A percentile compares a stretch with the other conserved stretches of the same genome.
Conservation (phyloP, 1,140 invertebrate genomes). For the Musca vetustissima region DNA sequence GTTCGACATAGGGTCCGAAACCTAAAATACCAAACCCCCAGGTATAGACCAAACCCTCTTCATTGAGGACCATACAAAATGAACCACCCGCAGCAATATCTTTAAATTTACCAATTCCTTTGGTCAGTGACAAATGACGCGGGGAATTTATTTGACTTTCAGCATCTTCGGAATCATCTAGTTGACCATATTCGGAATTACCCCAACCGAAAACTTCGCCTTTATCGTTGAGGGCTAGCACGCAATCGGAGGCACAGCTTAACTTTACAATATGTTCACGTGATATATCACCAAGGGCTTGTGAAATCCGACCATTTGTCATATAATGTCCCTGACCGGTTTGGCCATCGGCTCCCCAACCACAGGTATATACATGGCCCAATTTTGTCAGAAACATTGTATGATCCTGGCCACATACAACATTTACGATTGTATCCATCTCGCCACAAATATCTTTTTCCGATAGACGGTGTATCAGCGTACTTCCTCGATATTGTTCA, state of each 20-base stretch:
- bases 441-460: conserved; percentile 62
- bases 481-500: conserved; percentile 73
- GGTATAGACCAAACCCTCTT: conserved; percentile 79
- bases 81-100: conserved; percentile 86
- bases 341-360: conserved; percentile 94
- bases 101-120: conserved; percentile 71
- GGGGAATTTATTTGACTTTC: conserved; percentile 71
- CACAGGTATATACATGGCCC: conserved; percentile 85
- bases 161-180: conserved; percentile 58
- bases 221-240: conserved; percentile 86
- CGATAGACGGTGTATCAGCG: conserved; percentile 67
- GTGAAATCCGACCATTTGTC: conserved; percentile 61
- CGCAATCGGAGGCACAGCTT: conserved; percentile 80
- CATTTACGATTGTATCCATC: conserved; percentile 64
- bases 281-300: conserved; percentile 79
- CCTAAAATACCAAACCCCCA: conserved; percentile 95
- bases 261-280: conserved; percentile 82
- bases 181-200: conserved; percentile 91
- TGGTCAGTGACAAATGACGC: conserved; percentile 64
- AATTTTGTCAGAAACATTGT: conserved; percentile 79
- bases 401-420: conserved; percentile 86
- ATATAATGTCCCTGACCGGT: conserved; percentile 79
- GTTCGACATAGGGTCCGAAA: conserved; percentile 76
- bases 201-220: conserved; percentile 97
- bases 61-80: conserved; percentile 73